Evolutionary conservation across 1,140 invertebrate genomes (phyloP).

Genomic region (Anadara kagoshimensis): DNA sequence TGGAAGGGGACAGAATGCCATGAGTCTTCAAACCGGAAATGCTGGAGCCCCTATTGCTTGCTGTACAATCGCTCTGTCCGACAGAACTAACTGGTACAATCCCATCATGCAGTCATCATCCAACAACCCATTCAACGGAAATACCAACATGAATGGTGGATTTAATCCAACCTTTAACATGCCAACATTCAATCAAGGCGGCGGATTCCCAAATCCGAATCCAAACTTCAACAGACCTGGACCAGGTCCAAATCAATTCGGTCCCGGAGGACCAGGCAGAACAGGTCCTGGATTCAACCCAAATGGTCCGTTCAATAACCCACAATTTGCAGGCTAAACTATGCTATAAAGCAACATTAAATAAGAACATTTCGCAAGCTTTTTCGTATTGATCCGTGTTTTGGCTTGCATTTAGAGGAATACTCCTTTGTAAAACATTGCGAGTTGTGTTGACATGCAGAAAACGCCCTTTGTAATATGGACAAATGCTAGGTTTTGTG

Average conservation of each 20-base stretch:
- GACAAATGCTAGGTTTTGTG: no score
- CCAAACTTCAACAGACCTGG: slow-evolving; percentile 2
- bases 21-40: slow-evolving; percentile 76
- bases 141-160: background rate
- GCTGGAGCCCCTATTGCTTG: slow-evolving; percentile 76
- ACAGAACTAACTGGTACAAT: slow-evolving; percentile 38
- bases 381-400: no score
- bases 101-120: slow-evolving; percentile 17
- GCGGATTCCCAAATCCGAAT: background rate
- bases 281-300: slow-evolving; percentile 3
- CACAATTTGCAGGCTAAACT: background rate
- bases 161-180: slow-evolving; percentile 13
- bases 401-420: no score
- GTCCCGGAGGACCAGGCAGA: background rate
- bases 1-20: slow-evolving; percentile 74
- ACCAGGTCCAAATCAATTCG: slow-evolving; percentile 8
- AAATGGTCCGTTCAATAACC: background rate
- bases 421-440: no score
- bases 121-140: no score
- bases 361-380: no score
- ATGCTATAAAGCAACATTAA: no score
- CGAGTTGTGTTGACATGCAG: no score
- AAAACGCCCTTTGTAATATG: no score
- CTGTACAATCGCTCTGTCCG: slow-evolving; percentile 72
- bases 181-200: no score